A percentile compares a stretch with the other conserved stretches of the same genome.
Conservation (phyloP, 2,113 vertebrate genomes). For the Vanacampus margaritifer region DNA sequence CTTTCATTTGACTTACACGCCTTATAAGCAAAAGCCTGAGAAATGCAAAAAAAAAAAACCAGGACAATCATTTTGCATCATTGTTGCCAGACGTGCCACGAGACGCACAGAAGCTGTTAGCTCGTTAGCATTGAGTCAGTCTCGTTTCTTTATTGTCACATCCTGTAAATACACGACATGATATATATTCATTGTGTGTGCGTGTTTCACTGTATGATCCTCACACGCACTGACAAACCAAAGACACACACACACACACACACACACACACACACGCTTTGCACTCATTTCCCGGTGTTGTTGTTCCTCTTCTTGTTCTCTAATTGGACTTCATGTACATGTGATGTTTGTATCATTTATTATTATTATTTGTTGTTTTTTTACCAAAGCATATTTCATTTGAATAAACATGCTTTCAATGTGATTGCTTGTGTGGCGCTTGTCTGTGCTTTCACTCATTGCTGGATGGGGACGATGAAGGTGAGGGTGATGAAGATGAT, state of each 20-base stretch:
- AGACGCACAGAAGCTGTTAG: neutral
- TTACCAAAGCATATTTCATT: neutral
- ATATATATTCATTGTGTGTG: neutral
- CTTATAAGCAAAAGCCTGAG: neutral
- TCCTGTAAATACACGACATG: neutral
- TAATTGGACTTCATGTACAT: neutral
- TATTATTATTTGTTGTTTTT: neutral
- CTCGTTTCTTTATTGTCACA: neutral
- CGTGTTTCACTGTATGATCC: neutral
- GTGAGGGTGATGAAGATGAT: neutral
- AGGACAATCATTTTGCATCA: neutral
- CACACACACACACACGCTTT: neutral
- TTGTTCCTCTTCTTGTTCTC: neutral
- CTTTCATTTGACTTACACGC: neutral
- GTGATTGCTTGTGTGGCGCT: conserved; percentile 1
- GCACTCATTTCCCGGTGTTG: neutral
- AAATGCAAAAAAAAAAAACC: neutral
- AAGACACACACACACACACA: neutral
- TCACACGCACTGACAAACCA: too few species aligned
- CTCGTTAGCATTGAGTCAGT: neutral
- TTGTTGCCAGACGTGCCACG: neutral
- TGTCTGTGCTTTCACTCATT: neutral
- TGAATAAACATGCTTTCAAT: conserved; percentile 12
- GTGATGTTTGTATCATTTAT: neutral
- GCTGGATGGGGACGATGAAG: neutral